A percentile compares a stretch with the other conserved stretches of the same genome.
phyloP scores from a whole-genome alignment of 2,888 invertebrate species.

The Tiphia femorata region DNA sequence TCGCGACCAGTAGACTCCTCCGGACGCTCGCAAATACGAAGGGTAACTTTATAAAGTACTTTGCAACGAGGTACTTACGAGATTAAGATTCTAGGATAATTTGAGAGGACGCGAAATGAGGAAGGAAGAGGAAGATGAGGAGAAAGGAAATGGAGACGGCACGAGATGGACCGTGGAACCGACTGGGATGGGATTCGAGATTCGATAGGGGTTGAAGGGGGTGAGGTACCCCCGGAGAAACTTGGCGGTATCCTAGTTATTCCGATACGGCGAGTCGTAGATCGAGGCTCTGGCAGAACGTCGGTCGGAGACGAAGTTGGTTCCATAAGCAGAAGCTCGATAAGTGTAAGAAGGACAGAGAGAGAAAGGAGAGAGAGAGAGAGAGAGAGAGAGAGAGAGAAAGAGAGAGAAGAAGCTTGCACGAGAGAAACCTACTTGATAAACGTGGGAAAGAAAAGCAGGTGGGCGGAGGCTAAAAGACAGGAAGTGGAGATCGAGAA shows the following conservation, averaged over 20 bases:
- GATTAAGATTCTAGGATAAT: constrained; percentile 38
- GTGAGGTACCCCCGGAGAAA: neutral
- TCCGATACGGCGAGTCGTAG: neutral
- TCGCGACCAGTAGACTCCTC: too few relatives aligned
- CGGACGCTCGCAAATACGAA: too few relatives aligned
- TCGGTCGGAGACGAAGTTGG: too few relatives aligned
- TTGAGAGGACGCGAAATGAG: constrained; percentile 4
- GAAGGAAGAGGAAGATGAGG: neutral
- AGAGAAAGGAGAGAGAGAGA: neutral
- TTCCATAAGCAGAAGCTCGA: too few relatives aligned
- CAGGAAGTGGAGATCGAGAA: too few relatives aligned
- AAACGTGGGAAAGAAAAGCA: too few relatives aligned
- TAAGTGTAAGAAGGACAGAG: neutral
- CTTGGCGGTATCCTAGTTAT: neutral
- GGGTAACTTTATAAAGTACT: constrained; percentile 26
- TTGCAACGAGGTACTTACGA: constrained; percentile 28
- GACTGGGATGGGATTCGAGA: neutral
- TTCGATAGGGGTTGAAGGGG: neutral
- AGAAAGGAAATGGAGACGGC: neutral
- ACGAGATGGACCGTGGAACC: neutral
- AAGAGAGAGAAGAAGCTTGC: neutral
- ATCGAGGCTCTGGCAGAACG: too few relatives aligned
- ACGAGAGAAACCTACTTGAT: too few relatives aligned
- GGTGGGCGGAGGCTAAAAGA: too few relatives aligned
- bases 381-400: neutral